A percentile compares a stretch with the other conserved stretches of the same genome.
phyloP scores from a whole-genome alignment of 2,888 invertebrate species.

The Adineta ricciae region DNA sequence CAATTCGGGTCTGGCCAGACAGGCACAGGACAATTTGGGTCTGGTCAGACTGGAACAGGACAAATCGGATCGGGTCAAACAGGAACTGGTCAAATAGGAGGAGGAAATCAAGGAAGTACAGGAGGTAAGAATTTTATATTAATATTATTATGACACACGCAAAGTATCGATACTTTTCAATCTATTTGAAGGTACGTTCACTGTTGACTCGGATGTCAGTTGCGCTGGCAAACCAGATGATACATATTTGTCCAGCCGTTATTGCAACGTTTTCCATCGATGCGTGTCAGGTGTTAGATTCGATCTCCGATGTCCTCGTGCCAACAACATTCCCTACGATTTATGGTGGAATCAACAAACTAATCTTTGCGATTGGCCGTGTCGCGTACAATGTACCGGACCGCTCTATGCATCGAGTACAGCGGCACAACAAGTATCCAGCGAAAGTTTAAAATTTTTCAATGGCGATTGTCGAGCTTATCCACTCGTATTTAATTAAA shows the following conservation, averaged over 20 bases:
- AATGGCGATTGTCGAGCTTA: conserved; percentile 18
- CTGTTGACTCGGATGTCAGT: neutral
- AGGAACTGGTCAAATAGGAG: neutral
- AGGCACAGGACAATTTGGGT: neutral
- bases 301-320: conserved; percentile 28
- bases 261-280: conserved; percentile 30
- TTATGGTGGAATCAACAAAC: conserved; percentile 33
- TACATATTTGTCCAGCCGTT: conserved; percentile 24
- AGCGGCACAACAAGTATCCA: neutral
- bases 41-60: neutral
- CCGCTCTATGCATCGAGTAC: neutral
- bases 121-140: neutral
- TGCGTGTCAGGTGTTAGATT: conserved; percentile 23
- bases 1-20: neutral
- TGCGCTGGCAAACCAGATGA: conserved; percentile 26
- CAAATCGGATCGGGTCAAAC: no score
- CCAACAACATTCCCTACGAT: conserved; percentile 27
- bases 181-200: no score
- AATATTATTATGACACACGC: no score
- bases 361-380: conserved; percentile 31
- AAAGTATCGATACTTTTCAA: no score
- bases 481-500: no score
- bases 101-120: neutral
- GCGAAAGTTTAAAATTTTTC: neutral
- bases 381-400: conserved; percentile 24